Conservation (phyloP, 2,888 invertebrate species). For the Desoria tigrina region DNA sequence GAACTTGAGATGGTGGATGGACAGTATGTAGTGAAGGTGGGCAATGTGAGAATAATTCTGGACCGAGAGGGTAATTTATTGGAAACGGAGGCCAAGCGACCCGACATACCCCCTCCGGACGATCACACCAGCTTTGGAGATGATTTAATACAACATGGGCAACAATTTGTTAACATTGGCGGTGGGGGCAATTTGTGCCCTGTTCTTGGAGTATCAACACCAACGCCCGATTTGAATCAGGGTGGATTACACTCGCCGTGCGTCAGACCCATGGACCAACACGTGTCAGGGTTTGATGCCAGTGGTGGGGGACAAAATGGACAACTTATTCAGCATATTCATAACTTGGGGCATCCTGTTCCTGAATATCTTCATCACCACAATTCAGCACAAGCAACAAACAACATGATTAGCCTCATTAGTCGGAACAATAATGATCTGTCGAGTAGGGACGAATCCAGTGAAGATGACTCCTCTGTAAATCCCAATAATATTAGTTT, state of each 20-base stretch:
- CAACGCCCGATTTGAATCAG: no score
- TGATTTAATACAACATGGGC: no score
- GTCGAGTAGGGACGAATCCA: background rate
- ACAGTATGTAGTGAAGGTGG: slow-evolving; percentile 47
- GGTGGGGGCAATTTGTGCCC: no score
- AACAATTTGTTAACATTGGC: no score
- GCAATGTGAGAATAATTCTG: slow-evolving; percentile 51
- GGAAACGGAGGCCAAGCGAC: slow-evolving; percentile 51
- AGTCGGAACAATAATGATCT: background rate
- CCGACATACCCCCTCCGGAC: slow-evolving; percentile 40
- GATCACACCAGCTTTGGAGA: background rate
- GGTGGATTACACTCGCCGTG: no score
- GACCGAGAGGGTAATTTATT: slow-evolving; percentile 49
- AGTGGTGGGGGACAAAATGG: no score
- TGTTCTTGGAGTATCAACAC: no score
- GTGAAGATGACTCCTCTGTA: slow-evolving; percentile 8
- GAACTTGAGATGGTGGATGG: slow-evolving; percentile 33
- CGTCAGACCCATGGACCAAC: slow-evolving; percentile 7
- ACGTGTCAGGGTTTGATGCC: slow-evolving; percentile 36
- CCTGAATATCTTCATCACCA: no score
- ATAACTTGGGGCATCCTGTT: no score
- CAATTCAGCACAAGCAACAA: no score
- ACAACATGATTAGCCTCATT: slow-evolving; percentile 9
- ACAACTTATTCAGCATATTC: no score
- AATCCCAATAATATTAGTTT: slow-evolving; percentile 43